Percentiles rank a stretch among this genome's conserved stretches.
phyloP scores from a whole-genome alignment of 2,113 vertebrate genomes.

The Melanerpes aurifrons region DNA sequence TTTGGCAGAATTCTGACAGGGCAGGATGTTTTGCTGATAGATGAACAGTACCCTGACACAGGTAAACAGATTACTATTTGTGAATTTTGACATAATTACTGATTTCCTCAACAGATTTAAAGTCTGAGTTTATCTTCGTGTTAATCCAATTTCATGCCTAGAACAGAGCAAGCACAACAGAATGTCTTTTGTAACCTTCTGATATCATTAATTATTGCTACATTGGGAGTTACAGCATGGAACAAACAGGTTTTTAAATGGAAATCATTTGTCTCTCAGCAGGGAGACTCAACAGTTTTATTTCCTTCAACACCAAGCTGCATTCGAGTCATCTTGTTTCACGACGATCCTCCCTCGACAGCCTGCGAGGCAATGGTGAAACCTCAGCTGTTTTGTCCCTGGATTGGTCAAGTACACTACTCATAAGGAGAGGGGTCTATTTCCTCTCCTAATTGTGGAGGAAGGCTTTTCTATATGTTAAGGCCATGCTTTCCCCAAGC shows the following conservation, averaged over 20 bases:
- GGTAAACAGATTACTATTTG: conserved; percentile 58
- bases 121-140: conserved; percentile 72
- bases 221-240: conserved; percentile 76
- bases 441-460: conserved; percentile 72
- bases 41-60: neutral
- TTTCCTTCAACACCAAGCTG: conserved; percentile 67
- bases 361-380: conserved; percentile 55
- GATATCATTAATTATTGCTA: conserved; percentile 84
- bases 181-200: conserved; percentile 77
- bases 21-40: neutral
- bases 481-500: conserved; percentile 63
- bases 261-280: conserved; percentile 85
- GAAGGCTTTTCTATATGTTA: conserved; percentile 63
- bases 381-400: conserved; percentile 61
- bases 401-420: conserved; percentile 65
- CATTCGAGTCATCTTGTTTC: conserved; percentile 61
- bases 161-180: conserved; percentile 69
- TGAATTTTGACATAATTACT: conserved; percentile 71
- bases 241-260: conserved; percentile 83
- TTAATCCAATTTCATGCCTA: conserved; percentile 83
- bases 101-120: conserved; percentile 75
- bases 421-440: conserved; percentile 54
- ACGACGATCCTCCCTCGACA: conserved; percentile 52
- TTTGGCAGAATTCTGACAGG: neutral
- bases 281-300: conserved; percentile 74